Percentiles rank a stretch among this genome's conserved stretches.
Evolutionary conservation across 2,888 invertebrate genomes (phyloP).

Genomic region (Lymantria monacha): DNA sequence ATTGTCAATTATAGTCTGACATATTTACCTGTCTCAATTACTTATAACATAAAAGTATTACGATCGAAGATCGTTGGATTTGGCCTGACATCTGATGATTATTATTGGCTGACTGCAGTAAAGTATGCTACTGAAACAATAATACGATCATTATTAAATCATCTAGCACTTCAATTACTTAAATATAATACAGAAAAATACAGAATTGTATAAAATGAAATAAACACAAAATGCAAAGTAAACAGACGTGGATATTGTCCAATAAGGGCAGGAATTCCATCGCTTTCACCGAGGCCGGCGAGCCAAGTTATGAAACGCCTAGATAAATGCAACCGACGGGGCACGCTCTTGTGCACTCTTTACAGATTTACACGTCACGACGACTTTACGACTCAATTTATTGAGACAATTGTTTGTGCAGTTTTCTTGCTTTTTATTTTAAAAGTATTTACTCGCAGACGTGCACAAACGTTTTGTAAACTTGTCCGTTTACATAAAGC

Average conservation of each 20-base stretch:
- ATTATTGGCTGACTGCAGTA: too few species aligned
- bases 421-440: background rate
- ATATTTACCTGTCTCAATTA: too few species aligned
- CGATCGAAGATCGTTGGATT: too few species aligned
- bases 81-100: too few species aligned
- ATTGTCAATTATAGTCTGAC: too few species aligned
- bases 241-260: conserved; percentile 50
- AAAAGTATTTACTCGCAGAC: background rate
- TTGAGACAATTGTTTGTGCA: background rate
- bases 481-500: too few species aligned
- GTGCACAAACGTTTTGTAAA: too few species aligned
- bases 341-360: conserved; percentile 15
- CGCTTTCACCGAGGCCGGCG: conserved; percentile 42
- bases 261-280: conserved; percentile 50
- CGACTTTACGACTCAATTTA: conserved; percentile 3
- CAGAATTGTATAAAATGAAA: conserved; percentile 23
- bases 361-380: conserved; percentile 24
- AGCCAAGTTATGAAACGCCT: conserved; percentile 50
- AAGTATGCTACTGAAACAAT: too few species aligned
- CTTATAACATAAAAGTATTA: too few species aligned
- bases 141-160: too few species aligned
- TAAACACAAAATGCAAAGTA: conserved; percentile 43
- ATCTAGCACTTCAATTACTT: too few species aligned
- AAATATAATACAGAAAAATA: too few species aligned
- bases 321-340: conserved; percentile 49